phyloP scores from a whole-genome alignment of 2,888 invertebrate species.

The Drosophila rellima region DNA sequence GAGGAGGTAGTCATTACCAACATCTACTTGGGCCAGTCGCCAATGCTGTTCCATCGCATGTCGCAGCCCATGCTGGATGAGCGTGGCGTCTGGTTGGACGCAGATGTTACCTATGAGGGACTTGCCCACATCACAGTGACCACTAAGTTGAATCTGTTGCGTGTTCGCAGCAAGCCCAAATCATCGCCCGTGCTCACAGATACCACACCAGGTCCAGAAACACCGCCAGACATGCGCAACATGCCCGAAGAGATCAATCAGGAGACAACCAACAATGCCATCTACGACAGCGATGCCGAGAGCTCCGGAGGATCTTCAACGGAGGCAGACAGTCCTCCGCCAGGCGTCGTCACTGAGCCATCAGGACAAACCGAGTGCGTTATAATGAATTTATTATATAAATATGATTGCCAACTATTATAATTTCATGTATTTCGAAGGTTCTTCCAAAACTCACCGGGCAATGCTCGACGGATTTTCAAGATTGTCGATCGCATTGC shows the following conservation, averaged over 20 bases:
- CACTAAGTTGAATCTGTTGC: constrained; percentile 90
- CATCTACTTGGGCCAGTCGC: constrained; percentile 89
- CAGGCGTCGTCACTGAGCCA: constrained; percentile 57
- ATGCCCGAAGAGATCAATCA: constrained; percentile 38
- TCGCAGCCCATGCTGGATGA: constrained; percentile 90
- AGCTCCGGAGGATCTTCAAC: constrained; percentile 85
- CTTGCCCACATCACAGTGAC: constrained; percentile 91
- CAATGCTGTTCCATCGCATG: constrained; percentile 88
- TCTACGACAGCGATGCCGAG: constrained; percentile 85
- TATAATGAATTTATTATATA: background rate
- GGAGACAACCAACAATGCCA: constrained; percentile 69
- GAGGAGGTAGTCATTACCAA: constrained; percentile 91
- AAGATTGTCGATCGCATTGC: constrained; percentile 86
- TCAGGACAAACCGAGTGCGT: constrained; percentile 70
- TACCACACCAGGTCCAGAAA: background rate
- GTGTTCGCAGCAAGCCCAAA: constrained; percentile 77
- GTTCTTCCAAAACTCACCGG: constrained; percentile 82
- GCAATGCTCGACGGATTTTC: constrained; percentile 84
- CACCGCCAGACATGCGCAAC: constrained; percentile 19
- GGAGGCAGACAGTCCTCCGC: constrained; percentile 80
- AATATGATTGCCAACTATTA: background rate
- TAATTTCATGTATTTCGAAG: constrained; percentile 35
- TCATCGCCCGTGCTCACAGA: constrained; percentile 28
- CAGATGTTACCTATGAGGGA: constrained; percentile 92
- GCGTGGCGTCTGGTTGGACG: constrained; percentile 93